Evolutionary conservation across 2,888 invertebrate genomes (phyloP), one percentile per base, ranked within the genome.

Genomic region (Hetaerina titia): DNA sequence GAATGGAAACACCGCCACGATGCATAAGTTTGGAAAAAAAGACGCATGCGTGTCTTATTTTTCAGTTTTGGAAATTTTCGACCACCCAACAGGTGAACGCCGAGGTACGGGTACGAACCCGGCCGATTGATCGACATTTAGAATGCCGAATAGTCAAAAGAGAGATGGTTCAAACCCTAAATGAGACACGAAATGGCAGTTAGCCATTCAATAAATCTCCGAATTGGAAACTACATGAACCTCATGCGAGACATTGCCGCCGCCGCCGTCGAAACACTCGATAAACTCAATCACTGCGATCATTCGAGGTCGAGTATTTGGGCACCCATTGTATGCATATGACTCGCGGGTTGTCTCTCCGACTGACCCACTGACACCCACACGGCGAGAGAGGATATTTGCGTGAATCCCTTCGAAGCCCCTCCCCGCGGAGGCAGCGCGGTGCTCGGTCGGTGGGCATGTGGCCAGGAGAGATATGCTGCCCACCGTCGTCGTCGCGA

Each of bases 321-420:
- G 9, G 81, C 31, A 9, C 13, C 81, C 81, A 81, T 81, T 81
- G 81, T 81, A 31, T 81, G 81, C 31, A 81, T 81, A 81, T 81
- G 81, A 7, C 60, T 60, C 22, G 19, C 19, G 17, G 81, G 31
- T 25, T 31, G 25, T 74, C 22, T 9, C 56, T 69, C 64, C 69
- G 92, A 69, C 69, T 92, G 92, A 74, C 92, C 92, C 92, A 92
- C 64, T 74, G 74, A 64, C 92, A 64, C 90, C 31, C 92, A 69
- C 57, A 92, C 92, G 92, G 69, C 7, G 15, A 25, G 60, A 90
- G n/a, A 58, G 60, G 60, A 58, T 13, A 58, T 25, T 25, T 60
- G 57, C 89, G 56, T 57, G 90, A 57, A n/a, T 63, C 60, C 60
- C 25, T 31, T 64, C 57, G 56, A 57, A 89, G 56, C n/a, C 69